These are phyloP conservation scores for Quiscalus mexicanus DNA, from an alignment of 2,113 vertebrate genomes.

Conservation along the genomic window DNA sequence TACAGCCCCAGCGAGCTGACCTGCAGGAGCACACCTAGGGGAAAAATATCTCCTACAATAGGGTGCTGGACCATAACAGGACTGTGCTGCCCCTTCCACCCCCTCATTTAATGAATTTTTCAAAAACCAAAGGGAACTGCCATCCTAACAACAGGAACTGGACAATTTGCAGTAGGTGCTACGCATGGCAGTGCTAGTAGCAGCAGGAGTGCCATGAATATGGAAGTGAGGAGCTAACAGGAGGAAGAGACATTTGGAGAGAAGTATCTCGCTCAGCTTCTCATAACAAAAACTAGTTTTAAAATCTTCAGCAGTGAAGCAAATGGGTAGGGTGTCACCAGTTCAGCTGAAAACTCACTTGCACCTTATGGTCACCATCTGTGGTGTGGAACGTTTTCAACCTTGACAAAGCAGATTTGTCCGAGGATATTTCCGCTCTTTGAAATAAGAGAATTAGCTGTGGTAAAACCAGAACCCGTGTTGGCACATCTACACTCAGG, in stretches of 20 bases:
- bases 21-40: not conserved
- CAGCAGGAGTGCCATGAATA: constrained; percentile 70
- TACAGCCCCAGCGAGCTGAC: not conserved
- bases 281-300: constrained; percentile 71
- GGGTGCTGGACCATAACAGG: constrained; percentile 49
- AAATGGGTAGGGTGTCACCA: constrained; percentile 72
- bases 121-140: constrained; percentile 59
- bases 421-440: constrained; percentile 73
- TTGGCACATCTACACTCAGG: constrained; percentile 71
- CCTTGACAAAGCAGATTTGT: constrained; percentile 76
- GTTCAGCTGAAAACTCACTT: constrained; percentile 71
- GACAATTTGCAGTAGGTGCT: constrained; percentile 66
- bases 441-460: constrained; percentile 74
- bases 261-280: constrained; percentile 59
- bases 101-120: constrained; percentile 46
- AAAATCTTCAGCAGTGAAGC: constrained; percentile 68
- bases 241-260: constrained; percentile 68
- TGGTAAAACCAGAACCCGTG: constrained; percentile 67
- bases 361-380: constrained; percentile 74
- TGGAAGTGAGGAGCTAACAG: constrained; percentile 67
- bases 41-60: not conserved
- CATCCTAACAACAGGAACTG: constrained; percentile 61
- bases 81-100: not conserved
- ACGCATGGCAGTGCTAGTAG: constrained; percentile 59
- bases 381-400: constrained; percentile 74